A percentile compares a stretch with the other conserved stretches of the same genome.
phyloP scores from a whole-genome alignment of 2,797 vertebrate species.

The Enteromius radiatus region DNA sequence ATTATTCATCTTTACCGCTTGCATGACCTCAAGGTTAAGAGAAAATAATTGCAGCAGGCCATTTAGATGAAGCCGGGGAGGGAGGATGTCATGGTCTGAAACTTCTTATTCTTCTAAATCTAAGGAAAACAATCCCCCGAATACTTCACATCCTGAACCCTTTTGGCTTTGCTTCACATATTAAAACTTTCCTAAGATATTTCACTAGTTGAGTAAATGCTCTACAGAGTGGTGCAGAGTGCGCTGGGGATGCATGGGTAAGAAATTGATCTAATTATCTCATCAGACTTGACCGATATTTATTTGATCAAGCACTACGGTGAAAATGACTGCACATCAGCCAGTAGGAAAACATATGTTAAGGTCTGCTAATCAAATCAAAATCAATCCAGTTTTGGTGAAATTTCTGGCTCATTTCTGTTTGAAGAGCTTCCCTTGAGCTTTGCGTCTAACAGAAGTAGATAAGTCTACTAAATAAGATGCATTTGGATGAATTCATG shows the following conservation, averaged over 20 bases:
- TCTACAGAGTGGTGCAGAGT: neutral
- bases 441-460: conserved; percentile 30
- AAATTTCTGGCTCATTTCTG: conserved; percentile 16
- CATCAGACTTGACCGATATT: conserved; percentile 30
- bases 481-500: conserved; percentile 53
- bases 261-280: conserved; percentile 49
- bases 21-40: conserved; percentile 17
- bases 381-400: conserved; percentile 36
- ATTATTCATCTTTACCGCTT: neutral
- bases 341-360: conserved; percentile 8
- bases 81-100: neutral
- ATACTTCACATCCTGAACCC: neutral
- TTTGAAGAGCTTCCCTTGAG: conserved; percentile 43
- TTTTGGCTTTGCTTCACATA: conserved; percentile 28
- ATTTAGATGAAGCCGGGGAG: neutral
- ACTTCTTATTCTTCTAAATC: conserved; percentile 3
- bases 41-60: neutral
- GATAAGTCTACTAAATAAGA: conserved; percentile 29
- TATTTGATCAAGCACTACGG: conserved; percentile 15
- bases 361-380: conserved; percentile 47
- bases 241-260: neutral
- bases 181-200: conserved; percentile 37
- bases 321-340: conserved; percentile 25
- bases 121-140: neutral
- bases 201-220: conserved; percentile 11